Evolutionary conservation across 2,888 invertebrate species (phyloP).

Genomic region (Mythimna impura): DNA sequence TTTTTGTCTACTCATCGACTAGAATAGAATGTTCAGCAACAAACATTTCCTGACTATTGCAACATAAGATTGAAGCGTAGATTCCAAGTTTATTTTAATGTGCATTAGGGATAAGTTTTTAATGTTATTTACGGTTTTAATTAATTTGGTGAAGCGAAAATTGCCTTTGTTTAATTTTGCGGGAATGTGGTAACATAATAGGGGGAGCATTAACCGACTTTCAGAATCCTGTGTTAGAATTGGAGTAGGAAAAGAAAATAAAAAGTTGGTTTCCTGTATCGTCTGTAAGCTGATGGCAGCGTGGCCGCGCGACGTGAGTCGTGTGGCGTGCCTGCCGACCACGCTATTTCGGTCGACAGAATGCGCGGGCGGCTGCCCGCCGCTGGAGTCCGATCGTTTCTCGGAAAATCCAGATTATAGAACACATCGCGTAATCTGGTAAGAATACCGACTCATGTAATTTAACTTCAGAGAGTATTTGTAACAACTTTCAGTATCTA

Average conservation of each 20-base stretch:
- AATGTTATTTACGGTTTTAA: slow-evolving; percentile 44
- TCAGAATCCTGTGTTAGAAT: slow-evolving; percentile 58
- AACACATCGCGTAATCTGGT: slow-evolving; percentile 70
- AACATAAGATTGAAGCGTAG: slow-evolving; percentile 31
- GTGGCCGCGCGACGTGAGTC: slow-evolving; percentile 27
- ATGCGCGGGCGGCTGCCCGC: slow-evolving; percentile 71
- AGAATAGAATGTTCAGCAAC: slow-evolving; percentile 74
- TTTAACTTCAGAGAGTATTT: slow-evolving; percentile 27
- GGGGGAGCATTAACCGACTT: slow-evolving; percentile 56
- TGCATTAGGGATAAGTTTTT: slow-evolving; percentile 43
- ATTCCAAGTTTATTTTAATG: slow-evolving; percentile 38
- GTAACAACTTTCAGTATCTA: not conserved
- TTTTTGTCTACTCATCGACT: slow-evolving; percentile 67
- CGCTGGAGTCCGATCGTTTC: slow-evolving; percentile 76
- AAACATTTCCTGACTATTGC: slow-evolving; percentile 73
- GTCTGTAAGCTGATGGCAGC: slow-evolving; percentile 62
- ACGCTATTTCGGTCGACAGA: slow-evolving; percentile 76
- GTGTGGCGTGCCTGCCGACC: slow-evolving; percentile 54
- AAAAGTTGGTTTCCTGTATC: slow-evolving; percentile 76
- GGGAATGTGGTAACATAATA: slow-evolving; percentile 64
- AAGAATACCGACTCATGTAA: slow-evolving; percentile 55
- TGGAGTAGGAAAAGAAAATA: slow-evolving; percentile 70
- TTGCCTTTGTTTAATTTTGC: slow-evolving; percentile 58
- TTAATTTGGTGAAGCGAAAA: slow-evolving; percentile 46
- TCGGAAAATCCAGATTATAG: slow-evolving; percentile 77